Evolutionary conservation across 2,797 vertebrate genomes (phyloP), one percentile per base, ranked within the genome.

Genomic region (Hapalemur alaotrensis): DNA sequence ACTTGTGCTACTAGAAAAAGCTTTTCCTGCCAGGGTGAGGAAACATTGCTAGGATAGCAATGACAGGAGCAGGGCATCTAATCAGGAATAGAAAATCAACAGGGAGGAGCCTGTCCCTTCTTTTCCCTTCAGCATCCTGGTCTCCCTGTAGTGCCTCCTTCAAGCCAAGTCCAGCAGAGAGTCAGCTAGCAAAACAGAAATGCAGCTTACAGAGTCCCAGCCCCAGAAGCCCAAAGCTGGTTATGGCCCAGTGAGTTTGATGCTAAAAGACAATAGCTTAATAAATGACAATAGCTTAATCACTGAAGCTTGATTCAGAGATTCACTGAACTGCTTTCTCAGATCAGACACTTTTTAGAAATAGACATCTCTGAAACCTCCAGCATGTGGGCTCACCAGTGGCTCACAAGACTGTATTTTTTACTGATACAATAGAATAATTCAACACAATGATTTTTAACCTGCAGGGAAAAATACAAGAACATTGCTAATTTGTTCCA

Each of bases 401-500:
- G 38, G 30, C 38, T 95, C 73, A 87, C 15, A 75, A 85, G 67
- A 76, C 73, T 92, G 4, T 54, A 48, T 79, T 93, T 90, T 95
- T 94, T 82, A 67, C 63, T 30, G 28, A 89, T 52, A 83, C 1
- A 1, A 81, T 25, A 59, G 70, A 69, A 50, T 69, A 89, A 91
- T 72, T 72, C 41, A 92, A 61, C 48, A 72, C 9, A 92, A 90
- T 80, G 48, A 91, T 80, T 18, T 61, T 87, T 70, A 72, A 91
- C 72, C 72, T 86, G 20, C 4, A 50, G 57, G 41, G 46, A 18
- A 4, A 89, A 83, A 89, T 80, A 23, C 7, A 96, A 96, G 79
- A 91, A 93, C 59, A 84, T 25, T 41, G 30, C 8, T 83, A 75
- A 85, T 91, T 96, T 91, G 65, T 96, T 91, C 52, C 48, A 94